These are phyloP conservation scores for Dilophus febrilis DNA, from an alignment of 2,888 invertebrate genomes.

Conservation along the genomic window DNA sequence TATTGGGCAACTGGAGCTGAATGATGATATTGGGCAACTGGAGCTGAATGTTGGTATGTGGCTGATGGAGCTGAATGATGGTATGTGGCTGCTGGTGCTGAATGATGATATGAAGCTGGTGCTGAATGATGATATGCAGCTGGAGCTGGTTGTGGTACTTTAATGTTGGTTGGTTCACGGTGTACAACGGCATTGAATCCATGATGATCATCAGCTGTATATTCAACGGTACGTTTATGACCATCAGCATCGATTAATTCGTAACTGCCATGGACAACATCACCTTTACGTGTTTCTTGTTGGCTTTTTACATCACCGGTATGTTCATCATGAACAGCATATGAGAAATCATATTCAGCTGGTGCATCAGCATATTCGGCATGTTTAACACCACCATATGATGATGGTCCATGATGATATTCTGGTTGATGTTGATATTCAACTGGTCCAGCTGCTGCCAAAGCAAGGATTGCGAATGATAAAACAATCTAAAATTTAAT, in stretches of 20 bases:
- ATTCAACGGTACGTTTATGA: constrained; percentile 35
- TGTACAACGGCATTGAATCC: constrained; percentile 38
- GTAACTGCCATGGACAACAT: constrained; percentile 35
- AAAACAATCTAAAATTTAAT: neutral
- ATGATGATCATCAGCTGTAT: constrained; percentile 35
- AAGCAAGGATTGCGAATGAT: neutral
- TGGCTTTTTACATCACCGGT: constrained; percentile 36
- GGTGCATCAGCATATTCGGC: constrained; percentile 20
- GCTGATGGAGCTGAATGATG: constrained; percentile 1
- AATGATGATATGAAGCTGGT: neutral
- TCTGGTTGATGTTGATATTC: neutral
- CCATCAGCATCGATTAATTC: constrained; percentile 37
- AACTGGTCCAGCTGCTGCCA: constrained; percentile 3
- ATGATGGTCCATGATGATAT: constrained; percentile 3
- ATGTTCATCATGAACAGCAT: constrained; percentile 32
- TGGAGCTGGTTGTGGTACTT: constrained; percentile 4
- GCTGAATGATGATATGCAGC: neutral
- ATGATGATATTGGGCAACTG: too few relatives aligned
- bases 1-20: too few relatives aligned
- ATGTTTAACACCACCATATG: constrained; percentile 9
- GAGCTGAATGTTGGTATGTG: too few relatives aligned
- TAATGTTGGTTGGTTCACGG: constrained; percentile 26
- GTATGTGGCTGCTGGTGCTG: neutral
- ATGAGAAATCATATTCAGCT: constrained; percentile 31
- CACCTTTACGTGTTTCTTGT: constrained; percentile 33